A percentile compares a stretch with the other conserved stretches of the same genome.
phyloP scores from a whole-genome alignment of 2,113 vertebrate genomes.

The Grantiella picta region DNA sequence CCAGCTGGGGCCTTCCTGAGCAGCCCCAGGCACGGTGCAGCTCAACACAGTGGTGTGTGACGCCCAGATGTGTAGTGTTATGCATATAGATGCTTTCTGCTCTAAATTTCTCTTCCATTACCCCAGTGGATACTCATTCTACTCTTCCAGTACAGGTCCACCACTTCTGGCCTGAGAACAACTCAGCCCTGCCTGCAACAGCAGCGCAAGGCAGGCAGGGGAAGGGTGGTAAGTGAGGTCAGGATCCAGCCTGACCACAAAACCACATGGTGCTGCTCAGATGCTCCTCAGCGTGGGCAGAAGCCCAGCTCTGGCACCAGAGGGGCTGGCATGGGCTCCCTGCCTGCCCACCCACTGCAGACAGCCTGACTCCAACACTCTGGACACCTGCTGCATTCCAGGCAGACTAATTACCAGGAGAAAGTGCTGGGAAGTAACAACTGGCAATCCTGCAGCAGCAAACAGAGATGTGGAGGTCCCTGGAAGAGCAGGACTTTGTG shows the following conservation, averaged over 20 bases:
- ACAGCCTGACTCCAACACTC: background rate
- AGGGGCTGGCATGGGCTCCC: background rate
- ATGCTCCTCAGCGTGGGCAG: background rate
- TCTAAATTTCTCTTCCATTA: background rate
- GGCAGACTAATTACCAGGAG: background rate
- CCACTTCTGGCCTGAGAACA: background rate
- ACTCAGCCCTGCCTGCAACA: background rate
- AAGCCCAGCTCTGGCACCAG: background rate
- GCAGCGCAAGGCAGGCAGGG: background rate
- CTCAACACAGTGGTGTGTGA: rapidly evolving
- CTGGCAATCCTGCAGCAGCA: background rate
- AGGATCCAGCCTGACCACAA: background rate
- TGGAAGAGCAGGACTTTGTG: background rate
- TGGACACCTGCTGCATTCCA: background rate
- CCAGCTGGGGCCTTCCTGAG: background rate
- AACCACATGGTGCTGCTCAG: background rate
- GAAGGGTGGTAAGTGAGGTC: background rate
- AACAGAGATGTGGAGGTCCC: background rate
- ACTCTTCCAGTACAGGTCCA: background rate
- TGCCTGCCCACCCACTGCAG: background rate
- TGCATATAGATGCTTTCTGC: rapidly evolving
- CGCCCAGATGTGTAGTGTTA: rapidly evolving
- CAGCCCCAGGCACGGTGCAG: background rate
- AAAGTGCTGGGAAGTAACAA: background rate
- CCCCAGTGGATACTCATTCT: background rate